Evolutionary conservation across 2,888 invertebrate species (phyloP).

Genomic region (Lypha dubia): DNA sequence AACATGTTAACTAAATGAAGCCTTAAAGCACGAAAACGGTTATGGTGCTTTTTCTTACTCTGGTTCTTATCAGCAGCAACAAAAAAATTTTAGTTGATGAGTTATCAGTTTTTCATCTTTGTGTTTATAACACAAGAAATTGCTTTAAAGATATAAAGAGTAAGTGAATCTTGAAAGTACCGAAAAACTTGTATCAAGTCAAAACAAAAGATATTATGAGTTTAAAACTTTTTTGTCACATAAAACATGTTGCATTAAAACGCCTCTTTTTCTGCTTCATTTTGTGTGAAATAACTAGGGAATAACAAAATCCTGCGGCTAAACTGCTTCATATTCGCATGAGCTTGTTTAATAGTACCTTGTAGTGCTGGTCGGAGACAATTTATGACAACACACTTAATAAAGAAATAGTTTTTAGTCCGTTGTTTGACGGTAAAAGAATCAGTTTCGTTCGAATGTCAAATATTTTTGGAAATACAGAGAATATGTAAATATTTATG

Average conservation of each 20-base stretch:
- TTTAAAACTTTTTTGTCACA: slow-evolving; percentile 64
- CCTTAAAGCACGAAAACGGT: slow-evolving; percentile 53
- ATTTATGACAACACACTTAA: slow-evolving; percentile 44
- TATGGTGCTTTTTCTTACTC: slow-evolving; percentile 24
- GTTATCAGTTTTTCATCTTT: slow-evolving; percentile 51
- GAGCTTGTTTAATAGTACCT: slow-evolving; percentile 22
- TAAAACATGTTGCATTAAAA: slow-evolving; percentile 60
- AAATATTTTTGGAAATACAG: not conserved
- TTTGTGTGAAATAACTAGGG: slow-evolving; percentile 50
- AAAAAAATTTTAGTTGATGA: slow-evolving; percentile 46
- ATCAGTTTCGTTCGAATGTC: not conserved
- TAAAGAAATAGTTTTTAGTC: slow-evolving; percentile 27
- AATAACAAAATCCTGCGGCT: slow-evolving; percentile 19
- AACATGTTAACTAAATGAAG: slow-evolving; percentile 32
- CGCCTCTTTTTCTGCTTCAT: slow-evolving; percentile 49
- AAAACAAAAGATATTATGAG: not conserved
- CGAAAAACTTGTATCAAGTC: not conserved
- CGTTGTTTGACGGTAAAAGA: not conserved
- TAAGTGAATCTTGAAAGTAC: slow-evolving; percentile 10
- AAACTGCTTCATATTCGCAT: slow-evolving; percentile 18
- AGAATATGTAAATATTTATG: no score
- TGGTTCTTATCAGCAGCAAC: slow-evolving; percentile 45
- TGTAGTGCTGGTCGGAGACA: slow-evolving; percentile 1
- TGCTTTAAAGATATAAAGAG: slow-evolving; percentile 28
- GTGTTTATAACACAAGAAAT: slow-evolving; percentile 14